phyloP scores from a whole-genome alignment of 2,888 invertebrate genomes.

The Amphipoea lucens region DNA sequence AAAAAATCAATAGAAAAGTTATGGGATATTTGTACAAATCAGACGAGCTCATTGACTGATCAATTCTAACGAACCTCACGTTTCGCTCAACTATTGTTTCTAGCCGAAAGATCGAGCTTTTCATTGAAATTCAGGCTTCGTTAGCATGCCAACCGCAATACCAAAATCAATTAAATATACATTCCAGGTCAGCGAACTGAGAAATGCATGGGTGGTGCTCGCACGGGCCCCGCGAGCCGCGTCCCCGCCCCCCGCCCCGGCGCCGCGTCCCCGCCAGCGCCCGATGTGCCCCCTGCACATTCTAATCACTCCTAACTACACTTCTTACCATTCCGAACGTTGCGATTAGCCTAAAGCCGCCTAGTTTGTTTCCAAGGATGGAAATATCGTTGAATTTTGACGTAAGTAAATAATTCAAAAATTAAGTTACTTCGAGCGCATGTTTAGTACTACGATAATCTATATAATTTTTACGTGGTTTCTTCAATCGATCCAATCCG shows the following conservation, averaged over 20 bases:
- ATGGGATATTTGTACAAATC: constrained; percentile 4
- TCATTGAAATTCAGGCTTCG: constrained; percentile 75
- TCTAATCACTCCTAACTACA: constrained; percentile 61
- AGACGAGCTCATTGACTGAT: constrained; percentile 27
- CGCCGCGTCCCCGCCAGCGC: constrained; percentile 19
- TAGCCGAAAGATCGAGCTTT: constrained; percentile 74
- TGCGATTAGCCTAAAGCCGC: constrained; percentile 45
- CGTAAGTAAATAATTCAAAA: neutral
- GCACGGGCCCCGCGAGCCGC: constrained; percentile 51
- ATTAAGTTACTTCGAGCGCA: neutral
- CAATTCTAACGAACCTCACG: constrained; percentile 28
- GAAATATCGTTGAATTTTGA: constrained; percentile 1
- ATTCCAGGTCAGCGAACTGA: constrained; percentile 83
- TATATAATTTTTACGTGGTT: neutral
- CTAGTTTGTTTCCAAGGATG: neutral
- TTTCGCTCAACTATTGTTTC: constrained; percentile 60
- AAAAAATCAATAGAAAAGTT: neutral
- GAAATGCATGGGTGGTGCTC: constrained; percentile 79
- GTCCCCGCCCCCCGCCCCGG: constrained; percentile 12
- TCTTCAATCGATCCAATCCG: neutral
- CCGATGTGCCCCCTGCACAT: constrained; percentile 44
- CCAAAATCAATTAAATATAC: constrained; percentile 85
- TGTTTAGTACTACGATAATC: neutral
- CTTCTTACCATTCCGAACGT: constrained; percentile 37
- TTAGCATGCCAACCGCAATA: constrained; percentile 78